Conservation (phyloP, 2,113 vertebrate species). For the Mirza zaza region DNA sequence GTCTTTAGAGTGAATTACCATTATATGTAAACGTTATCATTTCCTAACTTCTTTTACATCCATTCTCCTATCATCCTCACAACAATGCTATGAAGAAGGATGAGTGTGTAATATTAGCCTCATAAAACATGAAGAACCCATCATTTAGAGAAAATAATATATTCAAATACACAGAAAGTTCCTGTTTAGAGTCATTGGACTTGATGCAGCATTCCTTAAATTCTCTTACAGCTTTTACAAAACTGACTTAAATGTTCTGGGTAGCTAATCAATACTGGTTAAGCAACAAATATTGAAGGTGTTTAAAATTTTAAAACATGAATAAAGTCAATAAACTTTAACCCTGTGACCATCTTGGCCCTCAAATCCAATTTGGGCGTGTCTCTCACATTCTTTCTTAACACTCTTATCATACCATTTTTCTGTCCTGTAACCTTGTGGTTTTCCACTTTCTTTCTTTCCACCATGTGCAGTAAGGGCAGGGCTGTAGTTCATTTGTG, state of each 20-base stretch:
- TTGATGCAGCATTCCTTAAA: not conserved
- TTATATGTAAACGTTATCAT: not conserved
- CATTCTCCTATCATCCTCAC: not conserved
- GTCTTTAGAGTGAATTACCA: not conserved
- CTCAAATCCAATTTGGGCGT: not conserved
- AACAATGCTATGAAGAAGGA: not conserved
- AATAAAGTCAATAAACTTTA: not conserved
- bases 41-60: not conserved
- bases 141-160: not conserved
- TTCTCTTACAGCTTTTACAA: not conserved
- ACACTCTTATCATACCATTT: not conserved
- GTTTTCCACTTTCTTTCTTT: not conserved
- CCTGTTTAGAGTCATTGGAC: not conserved
- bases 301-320: not conserved
- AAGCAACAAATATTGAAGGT: not conserved
- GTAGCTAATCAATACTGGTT: not conserved
- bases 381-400: not conserved
- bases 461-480: accelerated
- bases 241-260: not conserved
- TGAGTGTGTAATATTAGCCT: not conserved
- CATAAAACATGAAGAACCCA: not conserved
- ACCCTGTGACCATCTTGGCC: not conserved
- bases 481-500: accelerated
- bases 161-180: not conserved
- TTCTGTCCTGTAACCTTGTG: no score